phyloP scores from a whole-genome alignment of 1,140 invertebrate species.

The Agrypnia vestita region DNA sequence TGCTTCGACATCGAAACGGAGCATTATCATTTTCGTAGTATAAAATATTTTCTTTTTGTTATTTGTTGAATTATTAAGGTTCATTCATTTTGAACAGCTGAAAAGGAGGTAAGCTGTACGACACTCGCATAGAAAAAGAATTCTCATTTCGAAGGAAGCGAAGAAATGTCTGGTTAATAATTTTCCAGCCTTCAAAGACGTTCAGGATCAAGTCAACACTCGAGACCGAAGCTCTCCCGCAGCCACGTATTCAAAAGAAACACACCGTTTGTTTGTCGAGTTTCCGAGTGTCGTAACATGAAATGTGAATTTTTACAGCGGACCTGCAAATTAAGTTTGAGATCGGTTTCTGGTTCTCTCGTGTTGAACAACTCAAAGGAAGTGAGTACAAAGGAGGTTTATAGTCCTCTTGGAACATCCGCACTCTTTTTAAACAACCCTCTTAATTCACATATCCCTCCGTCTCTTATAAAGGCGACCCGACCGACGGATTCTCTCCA shows the following conservation, averaged over 20 bases:
- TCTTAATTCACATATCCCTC: constrained; percentile 30
- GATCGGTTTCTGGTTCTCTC: not conserved
- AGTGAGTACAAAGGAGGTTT: constrained; percentile 19
- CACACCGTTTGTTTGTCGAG: not conserved
- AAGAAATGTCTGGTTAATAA: not conserved
- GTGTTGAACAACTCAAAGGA: constrained; percentile 33
- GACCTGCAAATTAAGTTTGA: not conserved
- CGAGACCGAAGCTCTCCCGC: not conserved
- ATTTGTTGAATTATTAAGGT: constrained; percentile 3
- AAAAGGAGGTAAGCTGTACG: not conserved
- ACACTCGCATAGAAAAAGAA: constrained; percentile 1
- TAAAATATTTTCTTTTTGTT: constrained; percentile 15
- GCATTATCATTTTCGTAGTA: not conserved
- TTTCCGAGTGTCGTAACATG: not conserved
- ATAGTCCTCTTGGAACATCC: constrained; percentile 30
- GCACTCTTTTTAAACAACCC: not conserved
- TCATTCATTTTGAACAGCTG: not conserved
- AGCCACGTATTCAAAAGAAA: not conserved
- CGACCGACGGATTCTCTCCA: constrained; percentile 11
- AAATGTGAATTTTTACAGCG: not conserved
- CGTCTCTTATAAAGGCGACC: constrained; percentile 5
- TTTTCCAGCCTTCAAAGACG: not conserved
- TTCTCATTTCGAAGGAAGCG: constrained; percentile 9
- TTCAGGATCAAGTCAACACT: not conserved
- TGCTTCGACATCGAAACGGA: not conserved